Conservation (phyloP, 92 coral and sea anemone genomes). For the Plumapathes pennacea region DNA sequence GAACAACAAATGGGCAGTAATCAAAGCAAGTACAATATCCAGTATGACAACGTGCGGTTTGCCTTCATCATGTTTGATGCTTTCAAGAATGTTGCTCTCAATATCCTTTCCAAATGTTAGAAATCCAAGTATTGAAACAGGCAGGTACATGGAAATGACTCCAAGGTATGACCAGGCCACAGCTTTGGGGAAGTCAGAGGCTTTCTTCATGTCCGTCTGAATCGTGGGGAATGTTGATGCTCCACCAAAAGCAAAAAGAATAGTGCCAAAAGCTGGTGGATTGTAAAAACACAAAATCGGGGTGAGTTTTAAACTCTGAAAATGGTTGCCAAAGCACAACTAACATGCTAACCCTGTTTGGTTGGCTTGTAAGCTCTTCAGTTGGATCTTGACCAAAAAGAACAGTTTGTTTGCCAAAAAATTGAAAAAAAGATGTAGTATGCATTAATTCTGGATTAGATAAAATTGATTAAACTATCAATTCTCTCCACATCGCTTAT, state of each 20-base stretch:
- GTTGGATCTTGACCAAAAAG: too few species aligned
- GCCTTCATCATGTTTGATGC: slow-evolving; percentile 23
- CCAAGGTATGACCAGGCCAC: slow-evolving; percentile 69
- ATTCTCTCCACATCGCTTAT: too few species aligned
- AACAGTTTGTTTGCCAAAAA: too few species aligned
- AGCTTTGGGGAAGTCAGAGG: slow-evolving; percentile 63
- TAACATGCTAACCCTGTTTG: too few species aligned
- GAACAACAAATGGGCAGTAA: slow-evolving; percentile 76
- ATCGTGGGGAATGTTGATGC: slow-evolving; percentile 95
- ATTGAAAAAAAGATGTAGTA: too few species aligned
- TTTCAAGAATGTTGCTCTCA: slow-evolving; percentile 58
- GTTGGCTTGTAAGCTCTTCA: too few species aligned
- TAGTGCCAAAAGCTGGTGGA: slow-evolving; percentile 82
- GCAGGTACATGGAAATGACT: slow-evolving; percentile 79
- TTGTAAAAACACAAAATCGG: neutral
- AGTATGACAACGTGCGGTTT: slow-evolving; percentile 38
- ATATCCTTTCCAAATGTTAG: slow-evolving; percentile 72
- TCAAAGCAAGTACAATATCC: slow-evolving; percentile 68
- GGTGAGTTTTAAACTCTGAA: too few species aligned
- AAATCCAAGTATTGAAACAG: slow-evolving; percentile 79
- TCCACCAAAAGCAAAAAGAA: slow-evolving; percentile 92
- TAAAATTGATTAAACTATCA: too few species aligned
- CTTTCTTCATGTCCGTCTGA: slow-evolving; percentile 89
- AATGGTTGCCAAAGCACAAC: too few species aligned
- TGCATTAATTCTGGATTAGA: too few species aligned